phyloP scores from a whole-genome alignment of 1,140 invertebrate genomes.

The honey bee (Apis mellifera) region DNA sequence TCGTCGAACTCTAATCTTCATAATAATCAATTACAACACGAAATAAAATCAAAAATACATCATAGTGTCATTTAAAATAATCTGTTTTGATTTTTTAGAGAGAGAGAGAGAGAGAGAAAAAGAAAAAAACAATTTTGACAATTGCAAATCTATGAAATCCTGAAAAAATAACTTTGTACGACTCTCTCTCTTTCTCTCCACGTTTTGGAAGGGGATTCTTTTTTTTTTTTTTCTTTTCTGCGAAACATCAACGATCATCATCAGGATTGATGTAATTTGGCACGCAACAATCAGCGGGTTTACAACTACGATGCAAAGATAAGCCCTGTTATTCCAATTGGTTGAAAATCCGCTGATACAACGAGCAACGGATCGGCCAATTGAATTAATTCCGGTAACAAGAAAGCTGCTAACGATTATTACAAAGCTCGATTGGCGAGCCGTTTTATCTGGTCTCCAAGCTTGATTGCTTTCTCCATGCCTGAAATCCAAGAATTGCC shows the following conservation, averaged over 20 bases:
- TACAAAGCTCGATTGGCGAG: not conserved
- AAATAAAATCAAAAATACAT: no score
- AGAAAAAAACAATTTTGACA: no score
- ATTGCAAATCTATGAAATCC: no score
- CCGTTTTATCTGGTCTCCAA: conserved; percentile 22
- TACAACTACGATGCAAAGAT: conserved; percentile 46
- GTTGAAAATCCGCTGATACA: conserved; percentile 51
- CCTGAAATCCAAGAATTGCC: not conserved
- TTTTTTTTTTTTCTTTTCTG: not conserved
- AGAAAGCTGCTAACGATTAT: conserved; percentile 65
- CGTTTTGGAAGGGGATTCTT: no score
- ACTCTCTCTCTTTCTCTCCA: no score
- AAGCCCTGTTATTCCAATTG: conserved; percentile 57
- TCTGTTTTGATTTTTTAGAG: no score
- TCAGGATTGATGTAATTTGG: not conserved
- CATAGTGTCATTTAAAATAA: no score
- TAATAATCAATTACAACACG: no score
- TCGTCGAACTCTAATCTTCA: no score
- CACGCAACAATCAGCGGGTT: conserved; percentile 21
- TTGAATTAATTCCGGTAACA: conserved; percentile 65
- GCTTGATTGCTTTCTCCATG: conserved; percentile 26
- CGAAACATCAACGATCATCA: not conserved
- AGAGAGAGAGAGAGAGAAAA: no score
- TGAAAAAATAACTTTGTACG: no score
- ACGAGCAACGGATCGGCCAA: conserved; percentile 39